Base-by-base conservation (phyloP, 2,113 vertebrate genomes). In the Piprites chloris region DNA sequence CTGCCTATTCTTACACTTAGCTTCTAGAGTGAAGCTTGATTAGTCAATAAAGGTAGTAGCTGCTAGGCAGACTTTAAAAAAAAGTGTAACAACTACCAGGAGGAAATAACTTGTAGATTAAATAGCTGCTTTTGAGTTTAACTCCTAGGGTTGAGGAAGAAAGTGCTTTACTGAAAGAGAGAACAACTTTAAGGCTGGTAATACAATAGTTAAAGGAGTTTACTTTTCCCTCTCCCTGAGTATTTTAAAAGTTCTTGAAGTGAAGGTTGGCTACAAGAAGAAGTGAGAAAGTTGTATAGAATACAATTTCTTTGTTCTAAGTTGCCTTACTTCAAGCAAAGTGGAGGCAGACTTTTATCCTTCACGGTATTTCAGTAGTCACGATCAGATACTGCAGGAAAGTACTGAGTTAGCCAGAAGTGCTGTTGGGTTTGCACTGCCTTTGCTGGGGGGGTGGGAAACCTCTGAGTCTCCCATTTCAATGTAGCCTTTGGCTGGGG, bases 261-360 rank as follows among this genome's bases (percentile, higher is more conserved):
- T 6, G 17, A 81, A 46, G 8, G 4, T 4, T 42, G 26, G 9
- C 26, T 50, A 7, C 33, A 56, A 6, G 71, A 63, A 32, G 12
- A 20, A 26, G 8, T 16, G 1, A 4, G 4, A 11, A 21, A 37
- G 26, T 35, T 73, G 5, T 0, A 0, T 42, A 30, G 47, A 23
- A 6, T 3, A 2, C 5, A 21, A 6, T 39, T 30, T 30, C 33
- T 35, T n/a, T 37, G 13, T 66, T 85, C 15, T 42, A 24, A 77
- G 41, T 33, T 89, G 37, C 41, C 39, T 65, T 39, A 18, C 15
- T 53, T 14, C 5, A 26, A 39, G 35, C 19, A 44, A 46, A 82
- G 24, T 19, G 37, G 37, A 86, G 49, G 23, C 5, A 39, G 26
- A 16, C 17, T 46, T 56, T 1, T 35, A 2, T 23, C 26, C 26